Evolutionary conservation across 2,797 vertebrate genomes (phyloP).

Genomic region (Lindbergichthys nudifrons): DNA sequence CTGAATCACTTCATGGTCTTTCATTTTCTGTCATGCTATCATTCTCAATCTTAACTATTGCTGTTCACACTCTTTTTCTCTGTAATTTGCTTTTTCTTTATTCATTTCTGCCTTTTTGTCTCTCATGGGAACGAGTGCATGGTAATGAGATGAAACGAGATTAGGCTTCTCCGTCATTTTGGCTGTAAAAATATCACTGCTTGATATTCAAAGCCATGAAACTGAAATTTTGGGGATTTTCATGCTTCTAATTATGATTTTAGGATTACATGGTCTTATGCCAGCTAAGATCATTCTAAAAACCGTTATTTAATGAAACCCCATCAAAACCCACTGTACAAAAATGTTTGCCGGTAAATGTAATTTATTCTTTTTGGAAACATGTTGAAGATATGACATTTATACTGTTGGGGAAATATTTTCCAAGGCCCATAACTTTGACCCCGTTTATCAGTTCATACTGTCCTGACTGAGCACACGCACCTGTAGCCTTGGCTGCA

Average conservation of each 20-base stretch:
- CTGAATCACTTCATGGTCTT: constrained; percentile 18
- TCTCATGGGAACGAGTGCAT: constrained; percentile 20
- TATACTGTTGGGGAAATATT: background rate
- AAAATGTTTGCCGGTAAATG: background rate
- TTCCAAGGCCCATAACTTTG: too few species aligned
- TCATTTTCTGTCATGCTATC: constrained; percentile 17
- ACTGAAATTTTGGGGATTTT: constrained; percentile 21
- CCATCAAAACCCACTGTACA: background rate
- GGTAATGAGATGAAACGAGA: constrained; percentile 43
- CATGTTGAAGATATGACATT: background rate
- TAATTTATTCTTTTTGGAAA: constrained; percentile 19
- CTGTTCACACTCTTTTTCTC: background rate
- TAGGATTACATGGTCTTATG: constrained; percentile 15
- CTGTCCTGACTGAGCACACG: too few species aligned
- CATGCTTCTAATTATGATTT: constrained; percentile 14
- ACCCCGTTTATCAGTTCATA: too few species aligned
- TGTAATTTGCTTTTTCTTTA: constrained; percentile 11
- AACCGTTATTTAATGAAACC: constrained; percentile 18
- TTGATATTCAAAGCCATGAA: constrained; percentile 30
- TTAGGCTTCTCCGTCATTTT: constrained; percentile 43
- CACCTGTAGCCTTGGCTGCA: too few species aligned
- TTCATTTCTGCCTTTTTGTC: constrained; percentile 13
- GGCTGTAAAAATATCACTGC: constrained; percentile 16
- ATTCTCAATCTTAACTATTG: constrained; percentile 11
- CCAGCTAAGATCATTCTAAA: constrained; percentile 1